These are phyloP conservation scores for Drosophila watanabei DNA, from an alignment of 1,140 invertebrate genomes.

Conservation along the genomic window DNA sequence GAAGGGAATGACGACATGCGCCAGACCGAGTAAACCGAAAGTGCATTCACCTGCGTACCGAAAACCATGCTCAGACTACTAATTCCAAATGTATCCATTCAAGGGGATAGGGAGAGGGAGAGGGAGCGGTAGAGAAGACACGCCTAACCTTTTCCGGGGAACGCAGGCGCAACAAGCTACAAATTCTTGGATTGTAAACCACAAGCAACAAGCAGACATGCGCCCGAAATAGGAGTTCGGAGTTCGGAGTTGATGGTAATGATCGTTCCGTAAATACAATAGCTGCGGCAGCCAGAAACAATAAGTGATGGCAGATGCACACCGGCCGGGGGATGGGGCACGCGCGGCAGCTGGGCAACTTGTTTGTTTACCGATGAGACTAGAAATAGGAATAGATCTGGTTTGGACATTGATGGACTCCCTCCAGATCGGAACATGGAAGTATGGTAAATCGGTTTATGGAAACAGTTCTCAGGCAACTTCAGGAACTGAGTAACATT, in stretches of 20 bases:
- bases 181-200: slow-evolving; percentile 32
- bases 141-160: slow-evolving; percentile 17
- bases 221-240: slow-evolving; percentile 8
- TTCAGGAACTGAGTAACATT: not conserved
- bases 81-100: slow-evolving; percentile 12
- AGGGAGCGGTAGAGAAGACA: not conserved
- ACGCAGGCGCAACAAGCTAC: slow-evolving; percentile 28
- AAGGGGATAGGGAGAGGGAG: not conserved
- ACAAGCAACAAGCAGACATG: slow-evolving; percentile 6
- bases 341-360: slow-evolving; percentile 32
- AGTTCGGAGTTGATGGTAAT: slow-evolving; percentile 21
- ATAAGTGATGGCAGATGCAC: slow-evolving; percentile 42
- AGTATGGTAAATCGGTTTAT: not conserved
- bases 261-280: slow-evolving; percentile 36
- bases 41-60: slow-evolving; percentile 31
- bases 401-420: slow-evolving; percentile 15
- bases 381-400: slow-evolving; percentile 28
- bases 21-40: slow-evolving; percentile 11
- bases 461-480: not conserved
- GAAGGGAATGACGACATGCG: slow-evolving; percentile 1
- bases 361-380: slow-evolving; percentile 30
- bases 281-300: slow-evolving; percentile 17
- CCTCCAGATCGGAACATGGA: not conserved
- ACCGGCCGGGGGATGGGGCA: slow-evolving; percentile 2
- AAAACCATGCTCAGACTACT: slow-evolving; percentile 7